These are phyloP conservation scores for Aphelinus certus DNA, from an alignment of 1,140 invertebrate genomes.

Conservation along the genomic window DNA sequence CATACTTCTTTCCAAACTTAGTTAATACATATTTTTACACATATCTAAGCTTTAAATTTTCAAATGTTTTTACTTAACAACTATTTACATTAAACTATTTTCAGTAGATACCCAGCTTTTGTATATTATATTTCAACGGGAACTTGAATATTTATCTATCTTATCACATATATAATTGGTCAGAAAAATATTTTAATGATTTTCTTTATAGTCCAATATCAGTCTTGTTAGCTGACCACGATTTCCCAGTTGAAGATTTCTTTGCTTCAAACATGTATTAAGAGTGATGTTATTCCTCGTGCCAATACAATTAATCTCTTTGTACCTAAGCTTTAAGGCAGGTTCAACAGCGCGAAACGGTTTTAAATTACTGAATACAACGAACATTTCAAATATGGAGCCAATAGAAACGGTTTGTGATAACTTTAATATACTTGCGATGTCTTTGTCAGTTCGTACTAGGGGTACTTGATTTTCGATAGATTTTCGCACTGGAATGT, in stretches of 20 bases:
- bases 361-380: slow-evolving; percentile 70
- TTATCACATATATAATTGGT: slow-evolving; percentile 25
- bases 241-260: slow-evolving; percentile 58
- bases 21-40: slow-evolving; percentile 24
- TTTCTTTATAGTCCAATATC: slow-evolving; percentile 59
- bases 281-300: slow-evolving; percentile 46
- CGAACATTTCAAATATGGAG: slow-evolving; percentile 74
- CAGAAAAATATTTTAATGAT: slow-evolving; percentile 45
- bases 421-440: slow-evolving; percentile 62
- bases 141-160: slow-evolving; percentile 35
- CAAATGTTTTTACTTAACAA: slow-evolving; percentile 31
- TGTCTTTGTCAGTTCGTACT: slow-evolving; percentile 72
- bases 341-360: slow-evolving; percentile 79
- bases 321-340: slow-evolving; percentile 71
- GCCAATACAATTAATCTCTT: slow-evolving; percentile 58
- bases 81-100: slow-evolving; percentile 41
- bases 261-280: slow-evolving; percentile 52
- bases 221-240: slow-evolving; percentile 64
- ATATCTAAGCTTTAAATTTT: slow-evolving; percentile 14
- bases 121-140: slow-evolving; percentile 30
- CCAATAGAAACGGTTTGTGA: slow-evolving; percentile 50
- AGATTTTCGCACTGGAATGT: slow-evolving; percentile 70
- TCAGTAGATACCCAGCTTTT: slow-evolving; percentile 36
- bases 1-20: slow-evolving; percentile 27
- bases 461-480: slow-evolving; percentile 70